Evolutionary conservation across 2,113 vertebrate genomes (phyloP).

Genomic region (Rhinoptilus africanus): DNA sequence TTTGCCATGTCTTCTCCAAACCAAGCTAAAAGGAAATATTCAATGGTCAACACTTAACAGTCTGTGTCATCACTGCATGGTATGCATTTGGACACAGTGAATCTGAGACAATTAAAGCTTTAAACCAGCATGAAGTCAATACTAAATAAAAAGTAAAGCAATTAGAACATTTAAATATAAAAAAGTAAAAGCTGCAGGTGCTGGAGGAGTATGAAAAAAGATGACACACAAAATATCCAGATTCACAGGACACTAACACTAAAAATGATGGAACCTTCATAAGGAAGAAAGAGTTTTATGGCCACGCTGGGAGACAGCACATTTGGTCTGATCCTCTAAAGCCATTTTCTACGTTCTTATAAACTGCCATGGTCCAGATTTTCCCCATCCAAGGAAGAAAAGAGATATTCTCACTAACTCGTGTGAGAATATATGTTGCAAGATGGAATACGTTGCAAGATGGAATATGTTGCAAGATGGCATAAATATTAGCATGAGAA

Average conservation of each 20-base stretch:
- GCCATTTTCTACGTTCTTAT: not conserved
- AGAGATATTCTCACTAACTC: not conserved
- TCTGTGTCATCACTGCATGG: not conserved
- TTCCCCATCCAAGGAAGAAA: not conserved
- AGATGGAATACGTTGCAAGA: not conserved
- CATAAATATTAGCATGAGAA: not conserved
- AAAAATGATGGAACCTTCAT: not conserved
- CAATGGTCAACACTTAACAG: not conserved
- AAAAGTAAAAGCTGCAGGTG: not conserved
- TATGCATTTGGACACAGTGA: not conserved
- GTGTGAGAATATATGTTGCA: not conserved
- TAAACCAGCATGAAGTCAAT: not conserved
- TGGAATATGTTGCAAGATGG: not conserved
- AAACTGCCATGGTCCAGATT: not conserved
- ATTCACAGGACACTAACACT: not conserved
- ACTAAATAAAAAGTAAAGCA: not conserved
- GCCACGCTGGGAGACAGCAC: not conserved
- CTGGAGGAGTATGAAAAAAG: not conserved
- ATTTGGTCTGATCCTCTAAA: not conserved
- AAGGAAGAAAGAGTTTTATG: not conserved
- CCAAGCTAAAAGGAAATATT: constrained; percentile 77
- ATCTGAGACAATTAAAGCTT: not conserved
- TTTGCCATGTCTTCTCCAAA: constrained; percentile 92
- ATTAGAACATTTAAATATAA: not conserved
- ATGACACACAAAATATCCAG: not conserved